Evolutionary conservation across 92 coral and sea anemone genomes (phyloP).

Genomic region (Zoanthus sansibaricus): DNA sequence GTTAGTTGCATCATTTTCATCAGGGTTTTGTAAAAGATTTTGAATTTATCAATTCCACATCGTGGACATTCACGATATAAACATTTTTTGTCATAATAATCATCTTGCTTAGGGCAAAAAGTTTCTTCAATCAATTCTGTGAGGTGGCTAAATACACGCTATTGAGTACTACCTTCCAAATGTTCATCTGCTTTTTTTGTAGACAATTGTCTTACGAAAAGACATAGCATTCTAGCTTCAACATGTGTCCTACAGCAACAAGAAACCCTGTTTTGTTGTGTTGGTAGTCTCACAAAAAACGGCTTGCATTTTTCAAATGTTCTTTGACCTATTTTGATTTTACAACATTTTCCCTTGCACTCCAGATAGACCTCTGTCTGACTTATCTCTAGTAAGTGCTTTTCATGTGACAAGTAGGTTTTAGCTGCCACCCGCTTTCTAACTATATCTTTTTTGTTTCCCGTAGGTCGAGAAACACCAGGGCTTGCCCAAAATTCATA

Average conservation of each 20-base stretch:
- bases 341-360: conserved; percentile 45
- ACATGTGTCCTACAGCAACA: conserved; percentile 64
- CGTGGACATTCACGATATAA: conserved; percentile 6
- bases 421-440: conserved; percentile 58
- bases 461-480: conserved; percentile 50
- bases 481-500: conserved; percentile 66
- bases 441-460: conserved; percentile 49
- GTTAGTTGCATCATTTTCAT: conserved; percentile 28
- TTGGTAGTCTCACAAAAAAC: conserved; percentile 57
- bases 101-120: conserved; percentile 4
- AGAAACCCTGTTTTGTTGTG: conserved; percentile 13
- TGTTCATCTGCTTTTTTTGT: conserved; percentile 1
- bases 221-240: conserved; percentile 67
- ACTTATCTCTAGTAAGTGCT: conserved; percentile 54
- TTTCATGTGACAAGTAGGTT: conserved; percentile 44
- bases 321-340: conserved; percentile 65
- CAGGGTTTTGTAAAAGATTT: not conserved
- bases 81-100: conserved; percentile 1
- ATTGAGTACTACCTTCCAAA: conserved; percentile 1
- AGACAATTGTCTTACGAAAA: conserved; percentile 45
- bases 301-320: conserved; percentile 69
- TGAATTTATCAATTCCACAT: conserved; percentile 28
- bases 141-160: conserved; percentile 19
- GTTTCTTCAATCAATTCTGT: conserved; percentile 7
- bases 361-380: conserved; percentile 57